Evolutionary conservation across 2,888 invertebrate species (phyloP), one percentile per base, ranked within the genome.

Genomic region (Lordiphosa fenestrarum): DNA sequence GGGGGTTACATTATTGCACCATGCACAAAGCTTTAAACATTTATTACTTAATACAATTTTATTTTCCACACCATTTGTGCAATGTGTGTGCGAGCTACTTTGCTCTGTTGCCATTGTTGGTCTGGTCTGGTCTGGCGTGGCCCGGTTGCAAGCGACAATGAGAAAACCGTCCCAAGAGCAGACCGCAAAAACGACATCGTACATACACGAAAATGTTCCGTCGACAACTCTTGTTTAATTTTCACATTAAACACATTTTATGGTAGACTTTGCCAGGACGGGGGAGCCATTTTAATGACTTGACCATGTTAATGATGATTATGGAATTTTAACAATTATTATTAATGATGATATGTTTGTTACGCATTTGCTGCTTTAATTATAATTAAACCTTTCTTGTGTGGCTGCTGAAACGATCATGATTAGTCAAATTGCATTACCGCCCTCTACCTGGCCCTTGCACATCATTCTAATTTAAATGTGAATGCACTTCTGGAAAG

Each of bases 11-110:
- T 47, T 49, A 70, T 73, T 73, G 60, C 63, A 71, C 63, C 60
- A 53, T 64, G 64, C 53, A 58, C 55, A 61, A 63, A 35, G 74
- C 64, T 53, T 71, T 53, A 64, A 71, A 74, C 74, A 74, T 74
- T 71, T 73, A 72, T 72, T 75, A 68, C 75, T 75, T 66, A 65
- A 75, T 60, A 62, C 69, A 69, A 75, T 44, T 75, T 73, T 69
- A 67, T 69, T 72, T 75, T 76, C 67, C 63, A 72, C 67, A 62
- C 60, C 73, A 76, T 72, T 67, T 73, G 62, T 61, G 67, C 65
- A 67, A 66, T 59, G 61, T 57, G 46, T 63, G 46, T 50, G 47
- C 53, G 40, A 15, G 35, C 33, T n/a, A 19, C 15, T 35, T 19
- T 21, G 46, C 21, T 15, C 53, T 54, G 53, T 62, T 59, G 50